A percentile compares a stretch with the other conserved stretches of the same genome.
These are phyloP conservation scores for Ciconia nigra DNA, from an alignment of 2,797 vertebrate species.

Conservation along the genomic window DNA sequence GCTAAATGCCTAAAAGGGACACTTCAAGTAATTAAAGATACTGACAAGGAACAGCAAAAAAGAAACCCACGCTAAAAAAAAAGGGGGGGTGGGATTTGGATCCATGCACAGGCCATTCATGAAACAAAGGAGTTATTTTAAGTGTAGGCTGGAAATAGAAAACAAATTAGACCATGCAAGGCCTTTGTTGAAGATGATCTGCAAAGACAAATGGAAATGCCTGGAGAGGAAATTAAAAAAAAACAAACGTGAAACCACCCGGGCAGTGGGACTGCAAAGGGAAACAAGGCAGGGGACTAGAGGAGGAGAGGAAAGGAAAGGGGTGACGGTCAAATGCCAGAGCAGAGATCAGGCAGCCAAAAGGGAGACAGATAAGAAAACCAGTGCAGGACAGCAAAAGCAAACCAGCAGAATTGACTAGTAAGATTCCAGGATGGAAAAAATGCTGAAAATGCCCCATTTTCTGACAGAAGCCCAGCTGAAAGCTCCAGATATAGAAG, in stretches of 20 bases:
- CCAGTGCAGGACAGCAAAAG: not conserved
- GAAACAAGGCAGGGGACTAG: not conserved
- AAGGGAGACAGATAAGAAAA: not conserved
- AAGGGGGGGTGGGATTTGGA: not conserved
- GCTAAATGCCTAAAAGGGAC: not conserved
- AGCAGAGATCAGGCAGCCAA: not conserved
- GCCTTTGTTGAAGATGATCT: conserved; percentile 51
- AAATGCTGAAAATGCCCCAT: not conserved
- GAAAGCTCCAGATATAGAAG: not conserved
- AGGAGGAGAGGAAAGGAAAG: not conserved
- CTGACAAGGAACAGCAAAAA: not conserved
- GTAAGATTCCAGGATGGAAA: not conserved
- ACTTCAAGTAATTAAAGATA: not conserved
- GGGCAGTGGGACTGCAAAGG: not conserved
- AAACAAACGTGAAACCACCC: not conserved
- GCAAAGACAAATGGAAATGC: conserved; percentile 47
- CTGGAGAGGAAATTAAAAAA: conserved; percentile 21
- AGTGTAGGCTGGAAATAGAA: conserved; percentile 50
- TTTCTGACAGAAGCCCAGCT: not conserved
- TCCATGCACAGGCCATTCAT: conserved; percentile 8
- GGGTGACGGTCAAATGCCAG: not conserved
- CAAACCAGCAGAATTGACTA: not conserved
- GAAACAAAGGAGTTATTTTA: conserved; percentile 61
- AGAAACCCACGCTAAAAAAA: not conserved
- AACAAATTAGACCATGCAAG: conserved; percentile 31